Percentiles rank a stretch among this genome's conserved stretches.
Conservation (phyloP, 2,888 invertebrate genomes). For the Aspidiotus rigidus region DNA sequence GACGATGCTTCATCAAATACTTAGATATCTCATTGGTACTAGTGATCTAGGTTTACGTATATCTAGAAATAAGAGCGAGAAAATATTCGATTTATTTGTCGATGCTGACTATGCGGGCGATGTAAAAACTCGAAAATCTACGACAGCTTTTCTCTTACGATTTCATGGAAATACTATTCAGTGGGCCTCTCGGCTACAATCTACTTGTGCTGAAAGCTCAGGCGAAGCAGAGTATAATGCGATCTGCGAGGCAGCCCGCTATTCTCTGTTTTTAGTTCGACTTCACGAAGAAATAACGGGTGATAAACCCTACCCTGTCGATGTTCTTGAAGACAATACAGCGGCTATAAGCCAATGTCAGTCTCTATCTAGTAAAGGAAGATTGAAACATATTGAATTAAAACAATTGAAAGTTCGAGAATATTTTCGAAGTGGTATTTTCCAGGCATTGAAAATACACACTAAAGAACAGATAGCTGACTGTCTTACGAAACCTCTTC, state of each 20-base stretch:
- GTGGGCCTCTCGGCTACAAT: constrained; percentile 4
- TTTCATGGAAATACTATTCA: background rate
- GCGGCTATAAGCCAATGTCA: constrained; percentile 2
- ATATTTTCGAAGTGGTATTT: too few species aligned
- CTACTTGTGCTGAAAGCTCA: too few species aligned
- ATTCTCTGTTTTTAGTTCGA: background rate
- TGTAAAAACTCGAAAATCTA: constrained; percentile 1
- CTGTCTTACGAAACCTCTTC: too few species aligned
- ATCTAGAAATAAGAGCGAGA: background rate
- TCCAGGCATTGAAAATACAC: too few species aligned
- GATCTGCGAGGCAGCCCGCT: constrained; percentile 1
- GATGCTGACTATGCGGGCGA: constrained; percentile 10
- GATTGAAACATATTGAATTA: too few species aligned
- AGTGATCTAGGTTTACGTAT: background rate
- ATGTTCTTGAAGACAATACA: background rate
- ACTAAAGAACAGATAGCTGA: too few species aligned
- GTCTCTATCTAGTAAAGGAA: too few species aligned
- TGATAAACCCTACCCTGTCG: background rate
- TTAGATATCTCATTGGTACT: background rate
- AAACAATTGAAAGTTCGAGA: too few species aligned
- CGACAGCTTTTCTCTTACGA: background rate
- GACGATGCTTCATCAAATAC: background rate
- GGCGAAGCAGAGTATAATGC: constrained; percentile 9
- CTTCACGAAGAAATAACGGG: constrained; percentile 1
- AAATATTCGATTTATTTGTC: background rate